Percentiles rank a stretch among this genome's conserved stretches.
Evolutionary conservation across 1,140 invertebrate species (phyloP).

Genomic region (Steinernema khuongi): DNA sequence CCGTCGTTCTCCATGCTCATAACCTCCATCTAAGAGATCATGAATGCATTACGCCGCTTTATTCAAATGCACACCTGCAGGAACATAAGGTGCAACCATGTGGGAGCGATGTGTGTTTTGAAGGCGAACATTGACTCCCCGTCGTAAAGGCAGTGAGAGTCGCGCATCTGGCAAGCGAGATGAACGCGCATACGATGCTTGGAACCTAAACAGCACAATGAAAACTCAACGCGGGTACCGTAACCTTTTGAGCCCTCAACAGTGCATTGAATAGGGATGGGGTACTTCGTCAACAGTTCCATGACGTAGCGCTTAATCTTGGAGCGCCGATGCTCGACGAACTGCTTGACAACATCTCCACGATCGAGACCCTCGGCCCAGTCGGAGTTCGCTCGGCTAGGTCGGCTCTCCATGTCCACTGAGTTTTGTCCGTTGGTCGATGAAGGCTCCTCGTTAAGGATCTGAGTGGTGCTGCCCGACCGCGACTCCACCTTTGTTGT

Average conservation of each 20-base stretch:
- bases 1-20: conserved; percentile 25
- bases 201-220: conserved; percentile 30
- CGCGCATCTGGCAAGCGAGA: conserved; percentile 73
- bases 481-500: conserved; percentile 28
- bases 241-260: conserved; percentile 47
- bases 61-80: conserved; percentile 73
- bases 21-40: conserved; percentile 28
- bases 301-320: conserved; percentile 46
- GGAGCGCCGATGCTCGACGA: conserved; percentile 46
- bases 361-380: conserved; percentile 22
- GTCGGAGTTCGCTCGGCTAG: conserved; percentile 33
- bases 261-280: conserved; percentile 51
- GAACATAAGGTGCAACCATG: conserved; percentile 93
- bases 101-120: conserved; percentile 76
- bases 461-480: not conserved
- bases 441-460: not conserved
- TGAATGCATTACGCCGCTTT: conserved; percentile 27
- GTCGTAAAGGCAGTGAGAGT: conserved; percentile 74
- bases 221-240: not conserved
- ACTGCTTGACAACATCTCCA: conserved; percentile 48
- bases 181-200: conserved; percentile 68
- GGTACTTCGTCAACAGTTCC: conserved; percentile 45
- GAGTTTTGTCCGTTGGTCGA: not conserved
- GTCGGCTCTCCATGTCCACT: not conserved
- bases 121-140: conserved; percentile 73